These are phyloP conservation scores for Colius striatus DNA, from an alignment of 2,113 vertebrate genomes.

Conservation along the genomic window DNA sequence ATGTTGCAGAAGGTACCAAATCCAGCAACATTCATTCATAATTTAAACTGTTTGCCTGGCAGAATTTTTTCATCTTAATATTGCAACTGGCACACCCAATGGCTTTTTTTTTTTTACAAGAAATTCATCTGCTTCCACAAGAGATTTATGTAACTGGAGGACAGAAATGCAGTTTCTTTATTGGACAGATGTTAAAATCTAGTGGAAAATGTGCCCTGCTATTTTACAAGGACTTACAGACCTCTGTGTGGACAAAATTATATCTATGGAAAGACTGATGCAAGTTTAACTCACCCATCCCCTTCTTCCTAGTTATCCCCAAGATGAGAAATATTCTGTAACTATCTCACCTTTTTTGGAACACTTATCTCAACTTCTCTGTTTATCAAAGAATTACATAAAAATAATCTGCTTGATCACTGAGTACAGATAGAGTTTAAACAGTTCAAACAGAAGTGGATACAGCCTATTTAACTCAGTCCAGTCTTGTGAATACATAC, in stretches of 20 bases:
- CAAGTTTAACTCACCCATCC: neutral
- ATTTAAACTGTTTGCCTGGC: conserved; percentile 26
- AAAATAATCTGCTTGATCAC: neutral
- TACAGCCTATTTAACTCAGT: neutral
- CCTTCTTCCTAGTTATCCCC: neutral
- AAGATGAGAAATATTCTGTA: neutral
- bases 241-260: neutral
- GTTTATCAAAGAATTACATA: neutral
- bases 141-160: neutral
- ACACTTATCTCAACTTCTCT: neutral
- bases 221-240: neutral
- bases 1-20: neutral
- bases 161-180: neutral
- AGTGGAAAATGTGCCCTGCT: neutral
- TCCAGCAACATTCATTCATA: conserved; percentile 20
- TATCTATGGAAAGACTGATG: neutral
- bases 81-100: neutral
- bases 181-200: neutral
- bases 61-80: conserved; percentile 20
- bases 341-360: neutral
- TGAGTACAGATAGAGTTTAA: neutral
- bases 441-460: neutral
- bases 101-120: neutral
- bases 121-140: neutral
- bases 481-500: neutral